phyloP scores from a whole-genome alignment of 2,888 invertebrate genomes.

The Unio pictorum region DNA sequence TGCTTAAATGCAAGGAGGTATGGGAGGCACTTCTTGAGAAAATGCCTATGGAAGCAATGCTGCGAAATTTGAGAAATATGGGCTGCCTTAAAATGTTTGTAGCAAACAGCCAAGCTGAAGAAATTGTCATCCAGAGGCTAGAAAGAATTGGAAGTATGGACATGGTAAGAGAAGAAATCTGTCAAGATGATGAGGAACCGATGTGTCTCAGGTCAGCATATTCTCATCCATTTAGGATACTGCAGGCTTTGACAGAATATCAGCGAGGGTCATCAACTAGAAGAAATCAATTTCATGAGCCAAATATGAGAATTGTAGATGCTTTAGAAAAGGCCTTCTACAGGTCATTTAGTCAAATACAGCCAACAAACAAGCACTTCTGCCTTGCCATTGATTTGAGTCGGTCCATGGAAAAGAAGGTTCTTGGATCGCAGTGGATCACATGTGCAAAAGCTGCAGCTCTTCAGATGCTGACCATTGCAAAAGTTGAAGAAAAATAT shows the following conservation, averaged over 20 bases:
- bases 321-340: constrained; percentile 66
- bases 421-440: constrained; percentile 45
- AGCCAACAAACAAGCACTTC: constrained; percentile 74
- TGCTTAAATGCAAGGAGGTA: constrained; percentile 79
- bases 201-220: neutral
- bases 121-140: constrained; percentile 1
- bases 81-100: constrained; percentile 17
- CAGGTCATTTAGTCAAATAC: constrained; percentile 70
- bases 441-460: constrained; percentile 76
- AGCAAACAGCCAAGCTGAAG: constrained; percentile 8
- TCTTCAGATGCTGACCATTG: constrained; percentile 61
- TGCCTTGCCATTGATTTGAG: constrained; percentile 77
- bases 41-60: constrained; percentile 71
- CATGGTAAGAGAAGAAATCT: constrained; percentile 2
- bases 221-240: constrained; percentile 66
- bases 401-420: constrained; percentile 70
- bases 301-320: constrained; percentile 35
- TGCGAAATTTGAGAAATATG: constrained; percentile 63
- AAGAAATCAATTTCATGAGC: constrained; percentile 44
- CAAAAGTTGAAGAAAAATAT: constrained; percentile 46
- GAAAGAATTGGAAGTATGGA: constrained; percentile 24
- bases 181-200: neutral
- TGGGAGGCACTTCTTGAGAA: constrained; percentile 68
- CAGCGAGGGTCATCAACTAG: constrained; percentile 44
- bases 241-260: constrained; percentile 61